phyloP scores from a whole-genome alignment of 2,113 vertebrate species.

The Anthoscopus minutus region DNA sequence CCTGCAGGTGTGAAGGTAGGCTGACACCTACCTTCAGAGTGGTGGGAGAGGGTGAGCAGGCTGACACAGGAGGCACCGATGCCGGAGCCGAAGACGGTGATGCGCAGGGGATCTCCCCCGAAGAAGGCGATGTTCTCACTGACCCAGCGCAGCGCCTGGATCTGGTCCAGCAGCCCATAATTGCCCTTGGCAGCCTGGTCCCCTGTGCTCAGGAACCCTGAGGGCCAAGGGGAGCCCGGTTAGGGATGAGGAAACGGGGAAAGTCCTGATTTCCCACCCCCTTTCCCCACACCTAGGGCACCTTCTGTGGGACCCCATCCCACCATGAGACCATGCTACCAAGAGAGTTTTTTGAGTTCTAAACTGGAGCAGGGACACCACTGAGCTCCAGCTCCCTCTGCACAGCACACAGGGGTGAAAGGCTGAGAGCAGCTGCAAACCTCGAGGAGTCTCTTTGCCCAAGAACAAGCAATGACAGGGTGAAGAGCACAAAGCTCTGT shows the following conservation, averaged over 20 bases:
- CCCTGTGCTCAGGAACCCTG: slow-evolving; percentile 96
- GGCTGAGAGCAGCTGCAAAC: not conserved
- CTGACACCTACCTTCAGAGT: slow-evolving; percentile 90
- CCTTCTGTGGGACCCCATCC: not conserved
- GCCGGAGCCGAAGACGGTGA: slow-evolving; percentile 96
- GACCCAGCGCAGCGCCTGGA: slow-evolving; percentile 97
- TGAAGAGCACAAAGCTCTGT: not conserved
- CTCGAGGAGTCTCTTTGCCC: not conserved
- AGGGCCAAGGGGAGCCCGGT: not conserved
- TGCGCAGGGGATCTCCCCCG: slow-evolving; percentile 92
- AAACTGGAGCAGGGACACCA: not conserved
- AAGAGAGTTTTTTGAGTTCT: not conserved
- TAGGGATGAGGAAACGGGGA: not conserved
- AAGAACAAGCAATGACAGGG: not conserved
- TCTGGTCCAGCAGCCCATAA: slow-evolving; percentile 97
- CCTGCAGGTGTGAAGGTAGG: too few relatives aligned
- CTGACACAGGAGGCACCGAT: slow-evolving; percentile 97
- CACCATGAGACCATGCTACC: not conserved
- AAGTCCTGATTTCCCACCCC: not conserved
- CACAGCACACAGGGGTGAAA: not conserved
- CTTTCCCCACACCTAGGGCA: not conserved
- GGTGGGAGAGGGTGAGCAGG: slow-evolving; percentile 95
- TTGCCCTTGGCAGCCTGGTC: slow-evolving; percentile 99
- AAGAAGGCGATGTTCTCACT: slow-evolving; percentile 99
- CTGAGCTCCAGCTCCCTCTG: not conserved